Percentiles rank a stretch among this genome's conserved stretches.
These are phyloP conservation scores for Listrodromus nycthemerus DNA, from an alignment of 2,888 invertebrate genomes.

Conservation along the genomic window DNA sequence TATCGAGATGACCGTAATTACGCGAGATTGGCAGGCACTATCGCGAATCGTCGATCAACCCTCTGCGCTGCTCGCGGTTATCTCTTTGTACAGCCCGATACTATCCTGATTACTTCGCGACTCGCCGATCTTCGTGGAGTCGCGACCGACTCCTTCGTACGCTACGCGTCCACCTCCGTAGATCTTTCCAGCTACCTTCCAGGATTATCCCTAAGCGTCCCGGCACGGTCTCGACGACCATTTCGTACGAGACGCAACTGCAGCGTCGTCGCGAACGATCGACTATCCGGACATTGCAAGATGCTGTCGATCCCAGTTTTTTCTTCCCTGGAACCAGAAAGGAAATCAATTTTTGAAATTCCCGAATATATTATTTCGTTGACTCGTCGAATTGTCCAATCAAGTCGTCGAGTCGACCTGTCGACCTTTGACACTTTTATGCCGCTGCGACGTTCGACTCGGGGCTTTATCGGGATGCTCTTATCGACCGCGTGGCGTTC, in stretches of 20 bases:
- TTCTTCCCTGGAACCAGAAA: too few species aligned
- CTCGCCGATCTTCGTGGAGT: conserved; percentile 23
- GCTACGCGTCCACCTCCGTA: conserved; percentile 16
- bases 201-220: conserved; percentile 44
- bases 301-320: too few species aligned
- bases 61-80: conserved; percentile 13
- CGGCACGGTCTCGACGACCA: not conserved
- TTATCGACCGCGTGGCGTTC: conserved; percentile 48
- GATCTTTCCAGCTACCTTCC: conserved; percentile 6
- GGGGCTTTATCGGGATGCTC: conserved; percentile 41
- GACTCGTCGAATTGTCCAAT: not conserved
- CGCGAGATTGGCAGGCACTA: conserved; percentile 67
- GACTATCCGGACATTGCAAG: not conserved
- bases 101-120: not conserved
- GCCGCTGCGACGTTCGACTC: not conserved
- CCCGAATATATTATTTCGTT: not conserved
- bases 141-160: conserved; percentile 25
- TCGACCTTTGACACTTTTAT: conserved; percentile 45
- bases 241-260: conserved; percentile 15
- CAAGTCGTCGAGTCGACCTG: conserved; percentile 9
- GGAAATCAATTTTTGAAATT: not conserved
- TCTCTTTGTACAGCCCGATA: not conserved
- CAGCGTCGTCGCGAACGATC: conserved; percentile 25
- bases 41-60: conserved; percentile 48
- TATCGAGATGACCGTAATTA: conserved; percentile 69